Conservation (phyloP, 2,797 vertebrate species). For the Alca torda region DNA sequence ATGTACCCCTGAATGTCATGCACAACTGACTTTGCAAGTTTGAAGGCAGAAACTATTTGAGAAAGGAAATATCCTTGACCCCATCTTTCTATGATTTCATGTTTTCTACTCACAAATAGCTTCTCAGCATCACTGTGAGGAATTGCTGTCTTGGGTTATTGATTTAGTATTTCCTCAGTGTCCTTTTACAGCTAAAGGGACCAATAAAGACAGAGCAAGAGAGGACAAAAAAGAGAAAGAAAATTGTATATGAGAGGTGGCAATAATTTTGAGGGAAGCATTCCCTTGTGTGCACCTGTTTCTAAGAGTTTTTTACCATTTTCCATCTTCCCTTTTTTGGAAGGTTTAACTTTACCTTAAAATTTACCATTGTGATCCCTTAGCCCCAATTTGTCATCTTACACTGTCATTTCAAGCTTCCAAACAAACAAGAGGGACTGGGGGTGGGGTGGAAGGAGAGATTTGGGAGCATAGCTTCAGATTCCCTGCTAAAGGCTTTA, state of each 20-base stretch:
- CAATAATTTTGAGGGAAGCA: neutral
- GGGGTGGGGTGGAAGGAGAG: neutral
- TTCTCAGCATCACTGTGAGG: neutral
- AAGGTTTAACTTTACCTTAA: neutral
- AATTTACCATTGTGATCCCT: neutral
- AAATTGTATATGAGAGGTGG: neutral
- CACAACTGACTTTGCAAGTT: neutral
- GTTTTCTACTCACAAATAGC: neutral
- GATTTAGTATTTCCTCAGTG: neutral
- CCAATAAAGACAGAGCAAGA: neutral
- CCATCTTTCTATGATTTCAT: neutral
- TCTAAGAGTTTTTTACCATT: neutral
- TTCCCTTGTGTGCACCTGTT: neutral
- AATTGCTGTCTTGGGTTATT: neutral
- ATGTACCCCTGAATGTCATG: neutral
- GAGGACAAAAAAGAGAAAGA: neutral
- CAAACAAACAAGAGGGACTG: neutral
- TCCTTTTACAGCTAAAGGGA: neutral
- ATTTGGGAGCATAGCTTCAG: neutral
- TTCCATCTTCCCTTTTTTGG: neutral
- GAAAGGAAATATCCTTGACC: neutral
- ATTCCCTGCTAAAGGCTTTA: neutral
- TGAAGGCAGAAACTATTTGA: neutral
- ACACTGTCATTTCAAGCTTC: neutral
- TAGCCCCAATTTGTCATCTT: neutral